phyloP scores from a whole-genome alignment of 2,797 vertebrate genomes.

The Oryzias sinensis region DNA sequence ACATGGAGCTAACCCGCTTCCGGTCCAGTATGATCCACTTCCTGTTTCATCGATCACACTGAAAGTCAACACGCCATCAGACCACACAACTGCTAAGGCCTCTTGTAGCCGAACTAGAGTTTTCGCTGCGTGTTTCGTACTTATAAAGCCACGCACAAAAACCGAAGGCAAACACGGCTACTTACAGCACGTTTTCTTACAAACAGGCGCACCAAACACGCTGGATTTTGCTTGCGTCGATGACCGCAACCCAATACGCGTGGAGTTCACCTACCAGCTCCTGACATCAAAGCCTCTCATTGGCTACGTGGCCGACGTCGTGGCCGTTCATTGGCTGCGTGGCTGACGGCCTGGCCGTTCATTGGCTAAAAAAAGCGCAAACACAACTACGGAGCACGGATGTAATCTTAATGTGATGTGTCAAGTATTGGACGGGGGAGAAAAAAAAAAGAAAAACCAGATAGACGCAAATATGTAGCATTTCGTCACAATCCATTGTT shows the following conservation, averaged over 20 bases:
- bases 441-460: background rate
- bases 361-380: slow-evolving; percentile 14
- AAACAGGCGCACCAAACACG: slow-evolving; percentile 8
- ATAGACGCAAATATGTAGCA: background rate
- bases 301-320: background rate
- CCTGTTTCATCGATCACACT: slow-evolving; percentile 14
- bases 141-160: background rate
- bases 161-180: background rate
- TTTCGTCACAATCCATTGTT: background rate
- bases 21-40: background rate
- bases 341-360: too few relatives aligned
- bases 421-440: slow-evolving; percentile 21
- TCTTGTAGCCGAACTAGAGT: slow-evolving; percentile 30
- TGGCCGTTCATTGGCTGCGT: slow-evolving; percentile 46
- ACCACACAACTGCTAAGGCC: slow-evolving; percentile 58
- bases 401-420: slow-evolving; percentile 40
- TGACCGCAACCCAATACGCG: background rate
- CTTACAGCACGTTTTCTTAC: slow-evolving; percentile 22
- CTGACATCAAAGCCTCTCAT: slow-evolving; percentile 27
- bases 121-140: slow-evolving; percentile 7
- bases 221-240: background rate
- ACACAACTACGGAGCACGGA: slow-evolving; percentile 50
- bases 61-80: slow-evolving; percentile 65
- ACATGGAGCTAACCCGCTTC: background rate
- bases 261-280: background rate